These are phyloP conservation scores for Cuculus canorus DNA, from an alignment of 2,797 vertebrate genomes.

Conservation along the genomic window DNA sequence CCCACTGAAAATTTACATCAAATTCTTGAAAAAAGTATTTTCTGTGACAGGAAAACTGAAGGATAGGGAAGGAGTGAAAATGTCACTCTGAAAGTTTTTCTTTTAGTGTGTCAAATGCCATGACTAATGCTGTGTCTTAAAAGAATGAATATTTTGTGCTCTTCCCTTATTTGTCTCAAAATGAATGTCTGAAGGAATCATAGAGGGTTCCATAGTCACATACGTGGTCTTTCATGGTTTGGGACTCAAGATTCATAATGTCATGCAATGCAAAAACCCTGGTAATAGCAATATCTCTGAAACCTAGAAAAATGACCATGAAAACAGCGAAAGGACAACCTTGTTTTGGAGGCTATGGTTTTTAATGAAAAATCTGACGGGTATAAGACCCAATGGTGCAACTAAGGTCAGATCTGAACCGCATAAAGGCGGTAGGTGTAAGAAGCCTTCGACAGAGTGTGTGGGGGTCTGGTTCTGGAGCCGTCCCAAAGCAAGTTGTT, in stretches of 20 bases:
- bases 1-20: not conserved
- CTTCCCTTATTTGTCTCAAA: not conserved
- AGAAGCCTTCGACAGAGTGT: not conserved
- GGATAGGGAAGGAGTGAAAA: not conserved
- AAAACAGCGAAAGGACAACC: not conserved
- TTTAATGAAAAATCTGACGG: not conserved
- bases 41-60: not conserved
- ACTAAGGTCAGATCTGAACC: not conserved
- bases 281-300: not conserved
- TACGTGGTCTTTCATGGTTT: not conserved
- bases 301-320: not conserved
- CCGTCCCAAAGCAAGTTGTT: not conserved
- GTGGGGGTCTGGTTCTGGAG: not conserved
- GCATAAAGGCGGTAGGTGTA: not conserved
- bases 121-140: not conserved
- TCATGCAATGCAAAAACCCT: not conserved
- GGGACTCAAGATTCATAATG: not conserved
- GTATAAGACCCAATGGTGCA: accelerated
- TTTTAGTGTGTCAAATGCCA: not conserved
- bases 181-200: not conserved
- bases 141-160: not conserved
- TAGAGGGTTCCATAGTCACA: not conserved
- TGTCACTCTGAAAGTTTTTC: not conserved
- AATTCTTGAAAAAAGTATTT: not conserved
- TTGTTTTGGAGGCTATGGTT: not conserved